Conservation (phyloP, 1,140 invertebrate genomes). For the Acromyrmex charruanus region DNA sequence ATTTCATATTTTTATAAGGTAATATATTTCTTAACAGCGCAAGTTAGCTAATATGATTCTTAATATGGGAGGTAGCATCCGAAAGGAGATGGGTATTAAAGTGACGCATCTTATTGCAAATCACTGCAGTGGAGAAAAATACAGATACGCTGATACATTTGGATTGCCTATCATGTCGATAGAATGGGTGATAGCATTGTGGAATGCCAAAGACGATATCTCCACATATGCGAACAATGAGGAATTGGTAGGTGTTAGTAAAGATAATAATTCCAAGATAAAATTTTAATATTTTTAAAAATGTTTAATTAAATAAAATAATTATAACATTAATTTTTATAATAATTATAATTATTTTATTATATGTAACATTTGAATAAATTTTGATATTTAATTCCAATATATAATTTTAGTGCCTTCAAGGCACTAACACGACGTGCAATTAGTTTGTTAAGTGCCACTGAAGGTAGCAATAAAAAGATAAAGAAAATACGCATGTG, state of each 20-base stretch:
- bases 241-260: slow-evolving; percentile 87
- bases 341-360: slow-evolving; percentile 13
- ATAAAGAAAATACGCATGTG: neutral
- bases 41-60: slow-evolving; percentile 95
- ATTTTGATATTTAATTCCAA: neutral
- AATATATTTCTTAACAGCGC: slow-evolving; percentile 87
- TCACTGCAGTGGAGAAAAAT: slow-evolving; percentile 94
- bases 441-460: neutral
- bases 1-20: slow-evolving; percentile 45
- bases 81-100: slow-evolving; percentile 94
- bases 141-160: slow-evolving; percentile 94
- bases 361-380: neutral
- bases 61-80: slow-evolving; percentile 97
- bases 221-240: slow-evolving; percentile 88
- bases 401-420: no score
- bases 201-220: slow-evolving; percentile 92
- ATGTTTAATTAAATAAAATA: slow-evolving; percentile 28
- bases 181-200: slow-evolving; percentile 95
- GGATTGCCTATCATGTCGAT: slow-evolving; percentile 95
- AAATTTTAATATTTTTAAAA: neutral
- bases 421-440: neutral
- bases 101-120: slow-evolving; percentile 97
- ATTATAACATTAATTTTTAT: neutral
- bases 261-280: neutral
- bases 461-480: neutral